phyloP scores from a whole-genome alignment of 2,797 vertebrate species.

The Labeo calbasu region DNA sequence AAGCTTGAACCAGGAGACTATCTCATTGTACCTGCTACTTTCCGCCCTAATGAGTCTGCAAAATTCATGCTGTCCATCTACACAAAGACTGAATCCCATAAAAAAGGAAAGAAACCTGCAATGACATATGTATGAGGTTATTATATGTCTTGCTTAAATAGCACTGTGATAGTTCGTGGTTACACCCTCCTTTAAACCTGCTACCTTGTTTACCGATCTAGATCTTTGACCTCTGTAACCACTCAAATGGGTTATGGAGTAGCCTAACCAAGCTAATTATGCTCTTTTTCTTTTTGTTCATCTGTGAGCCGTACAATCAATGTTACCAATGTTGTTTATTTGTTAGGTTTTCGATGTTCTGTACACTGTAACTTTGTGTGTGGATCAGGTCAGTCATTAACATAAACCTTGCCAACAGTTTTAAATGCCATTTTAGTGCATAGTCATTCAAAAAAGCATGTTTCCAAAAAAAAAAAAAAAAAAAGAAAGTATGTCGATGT shows the following conservation, averaged over 20 bases:
- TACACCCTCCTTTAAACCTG: background rate
- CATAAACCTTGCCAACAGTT: background rate
- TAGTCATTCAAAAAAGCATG: no score
- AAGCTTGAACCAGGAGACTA: constrained; percentile 60
- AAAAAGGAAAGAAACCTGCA: background rate
- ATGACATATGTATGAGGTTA: constrained; percentile 15
- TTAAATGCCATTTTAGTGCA: background rate
- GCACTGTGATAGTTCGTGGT: background rate
- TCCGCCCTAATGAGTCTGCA: constrained; percentile 46
- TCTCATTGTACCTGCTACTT: constrained; percentile 60
- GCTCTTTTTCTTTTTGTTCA: background rate
- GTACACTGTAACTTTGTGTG: background rate
- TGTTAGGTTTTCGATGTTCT: background rate
- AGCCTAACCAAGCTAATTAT: background rate
- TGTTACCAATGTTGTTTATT: background rate
- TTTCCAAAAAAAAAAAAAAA: no score
- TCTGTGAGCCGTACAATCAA: background rate
- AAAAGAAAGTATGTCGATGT: no score
- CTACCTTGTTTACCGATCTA: background rate
- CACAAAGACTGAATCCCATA: constrained; percentile 59
- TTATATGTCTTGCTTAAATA: background rate
- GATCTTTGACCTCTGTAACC: background rate
- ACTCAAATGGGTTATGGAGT: background rate
- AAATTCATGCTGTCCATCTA: constrained; percentile 58
- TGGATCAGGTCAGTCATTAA: background rate